Base-by-base conservation (phyloP, 2,113 vertebrate genomes). In the Rhinopomastus cyanomelas region DNA sequence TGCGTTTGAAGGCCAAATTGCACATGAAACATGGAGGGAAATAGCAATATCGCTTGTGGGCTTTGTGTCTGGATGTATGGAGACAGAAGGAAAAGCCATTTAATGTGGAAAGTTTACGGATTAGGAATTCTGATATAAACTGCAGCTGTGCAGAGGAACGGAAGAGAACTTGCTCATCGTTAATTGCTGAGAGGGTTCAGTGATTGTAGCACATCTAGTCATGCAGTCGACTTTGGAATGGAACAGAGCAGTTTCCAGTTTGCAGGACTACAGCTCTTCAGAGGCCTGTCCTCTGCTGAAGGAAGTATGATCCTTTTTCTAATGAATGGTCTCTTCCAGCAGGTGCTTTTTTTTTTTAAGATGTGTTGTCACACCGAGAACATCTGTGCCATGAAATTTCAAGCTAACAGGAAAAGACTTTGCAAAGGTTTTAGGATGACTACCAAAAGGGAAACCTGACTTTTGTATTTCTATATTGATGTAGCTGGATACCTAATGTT, bases 401-500 rank as follows among this genome's bases (percentile, higher is more conserved):
- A 48, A 65, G 36, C 32, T 78, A 86, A 84, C 9, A 29, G 42
- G 65, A 69, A 36, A 84, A 85, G 90, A 90, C 4, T 17, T 60
- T 61, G 46, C 57, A 56, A 36, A 79, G 84, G 15, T 72, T 87
- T 84, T 39, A 65, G 34, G 68, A 85, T 61, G 8, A n/a, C 5
- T 71, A 67, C 39, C 49, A 78, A 88, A 95, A 91, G 17, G 21
- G 27, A 68, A 85, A 72, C 49, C 7, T 48, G 46, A 14, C 69
- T 91, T 88, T 65, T 6, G 26, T 93, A 61, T 84, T 67, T 90
- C 36, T 49, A 5, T 75, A 36, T 79, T 81, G 34, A 73, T 69
- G 64, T 89, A 55, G 14, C 67, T 82, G 64, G 67, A 65, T 71
- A 61, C 39, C 23, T 88, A 75, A 84, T 78, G 67, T 92, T 75